A percentile compares a stretch with the other conserved stretches of the same genome.
Conservation (phyloP, 2,797 vertebrate species). For the Alcedo quadribrachys region DNA sequence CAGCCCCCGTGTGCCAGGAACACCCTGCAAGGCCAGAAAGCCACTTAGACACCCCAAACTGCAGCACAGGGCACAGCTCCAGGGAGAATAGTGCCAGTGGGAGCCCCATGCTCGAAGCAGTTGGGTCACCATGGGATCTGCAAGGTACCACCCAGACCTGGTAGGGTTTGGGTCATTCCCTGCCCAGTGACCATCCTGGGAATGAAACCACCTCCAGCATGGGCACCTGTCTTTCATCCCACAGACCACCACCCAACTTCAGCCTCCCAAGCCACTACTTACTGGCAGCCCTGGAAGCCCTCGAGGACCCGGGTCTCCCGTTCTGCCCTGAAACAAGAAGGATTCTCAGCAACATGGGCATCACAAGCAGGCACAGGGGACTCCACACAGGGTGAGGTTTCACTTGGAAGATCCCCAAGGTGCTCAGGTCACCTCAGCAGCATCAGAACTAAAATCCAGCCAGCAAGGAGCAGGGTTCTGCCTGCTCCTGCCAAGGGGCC, state of each 20-base stretch:
- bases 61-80: background rate
- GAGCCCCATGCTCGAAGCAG: accelerated
- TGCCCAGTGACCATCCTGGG: background rate
- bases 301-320: constrained; percentile 82
- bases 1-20: constrained; percentile 75
- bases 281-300: constrained; percentile 83
- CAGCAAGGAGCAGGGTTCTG: background rate
- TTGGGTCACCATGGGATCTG: background rate
- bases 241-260: background rate
- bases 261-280: constrained; percentile 54
- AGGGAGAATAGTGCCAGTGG: background rate
- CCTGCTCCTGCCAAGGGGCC: background rate
- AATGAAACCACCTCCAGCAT: background rate
- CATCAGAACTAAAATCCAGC: background rate
- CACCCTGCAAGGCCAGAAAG: constrained; percentile 75
- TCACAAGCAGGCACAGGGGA: background rate
- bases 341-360: background rate
- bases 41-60: background rate
- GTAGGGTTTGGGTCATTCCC: background rate
- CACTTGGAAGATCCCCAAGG: accelerated
- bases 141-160: background rate
- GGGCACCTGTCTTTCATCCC: background rate
- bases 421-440: accelerated
- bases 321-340: constrained; percentile 79
- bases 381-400: accelerated